These are phyloP conservation scores for Sparus aurata DNA, from an alignment of 2,797 vertebrate species.

Conservation along the genomic window DNA sequence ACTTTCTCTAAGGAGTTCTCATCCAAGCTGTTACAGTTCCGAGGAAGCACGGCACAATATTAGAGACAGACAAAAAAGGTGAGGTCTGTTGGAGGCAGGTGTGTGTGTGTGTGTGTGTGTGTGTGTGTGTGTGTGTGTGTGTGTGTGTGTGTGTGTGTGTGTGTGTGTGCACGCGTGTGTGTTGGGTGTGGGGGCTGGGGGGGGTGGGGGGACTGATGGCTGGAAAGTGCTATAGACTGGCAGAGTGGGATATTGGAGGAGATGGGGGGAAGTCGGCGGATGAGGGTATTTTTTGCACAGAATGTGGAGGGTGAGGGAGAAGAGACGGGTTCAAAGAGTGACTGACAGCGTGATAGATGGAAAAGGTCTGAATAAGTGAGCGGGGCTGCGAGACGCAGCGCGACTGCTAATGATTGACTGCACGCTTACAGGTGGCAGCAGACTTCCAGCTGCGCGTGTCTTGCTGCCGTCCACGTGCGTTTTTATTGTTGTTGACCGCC, in stretches of 20 bases:
- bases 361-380: slow-evolving; percentile 71
- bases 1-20: slow-evolving; percentile 46
- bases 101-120: too few species aligned
- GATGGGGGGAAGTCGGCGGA: slow-evolving; percentile 55
- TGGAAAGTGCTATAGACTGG: slow-evolving; percentile 49
- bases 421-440: slow-evolving; percentile 69
- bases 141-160: too few species aligned
- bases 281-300: slow-evolving; percentile 50
- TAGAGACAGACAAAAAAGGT: slow-evolving; percentile 57
- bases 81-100: slow-evolving; percentile 33
- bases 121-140: too few species aligned
- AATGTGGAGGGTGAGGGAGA: slow-evolving; percentile 43
- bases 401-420: slow-evolving; percentile 69
- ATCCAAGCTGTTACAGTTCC: slow-evolving; percentile 39
- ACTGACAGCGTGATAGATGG: slow-evolving; percentile 73
- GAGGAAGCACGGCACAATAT: slow-evolving; percentile 57
- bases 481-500: slow-evolving; percentile 66
- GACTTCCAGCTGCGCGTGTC: slow-evolving; percentile 12
- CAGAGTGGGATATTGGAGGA: slow-evolving; percentile 69
- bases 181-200: too few species aligned
- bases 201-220: slow-evolving; percentile 37
- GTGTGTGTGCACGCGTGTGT: too few species aligned
- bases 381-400: slow-evolving; percentile 44
- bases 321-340: slow-evolving; percentile 64
- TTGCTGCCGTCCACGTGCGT: slow-evolving; percentile 2